Evolutionary conservation across 2,797 vertebrate species (phyloP).

Genomic region (Artibeus jamaicensis): DNA sequence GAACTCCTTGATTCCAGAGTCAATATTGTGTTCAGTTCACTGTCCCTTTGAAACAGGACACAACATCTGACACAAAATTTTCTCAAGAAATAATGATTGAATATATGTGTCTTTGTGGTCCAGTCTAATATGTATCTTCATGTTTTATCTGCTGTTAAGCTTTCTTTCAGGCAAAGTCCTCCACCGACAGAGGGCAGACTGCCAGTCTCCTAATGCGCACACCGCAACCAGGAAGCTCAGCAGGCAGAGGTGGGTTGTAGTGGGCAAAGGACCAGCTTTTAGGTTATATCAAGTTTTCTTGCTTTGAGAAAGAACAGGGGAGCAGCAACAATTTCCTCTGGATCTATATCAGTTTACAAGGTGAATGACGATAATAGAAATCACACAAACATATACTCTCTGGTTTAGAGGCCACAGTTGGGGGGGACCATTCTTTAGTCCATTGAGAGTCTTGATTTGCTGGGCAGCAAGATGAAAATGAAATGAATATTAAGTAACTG

Average conservation of each 20-base stretch:
- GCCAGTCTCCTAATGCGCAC: background rate
- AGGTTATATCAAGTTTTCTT: background rate
- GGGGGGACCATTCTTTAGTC: background rate
- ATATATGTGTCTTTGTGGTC: background rate
- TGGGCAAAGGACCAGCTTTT: background rate
- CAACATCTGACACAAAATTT: background rate
- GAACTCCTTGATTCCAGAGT: background rate
- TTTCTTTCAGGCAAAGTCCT: background rate
- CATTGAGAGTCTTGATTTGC: background rate
- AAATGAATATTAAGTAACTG: background rate
- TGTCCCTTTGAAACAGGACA: background rate
- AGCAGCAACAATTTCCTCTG: background rate
- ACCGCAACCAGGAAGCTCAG: background rate
- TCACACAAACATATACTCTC: background rate
- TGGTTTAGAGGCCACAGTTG: background rate
- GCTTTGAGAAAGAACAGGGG: background rate
- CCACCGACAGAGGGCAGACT: background rate
- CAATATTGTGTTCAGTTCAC: background rate
- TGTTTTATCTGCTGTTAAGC: background rate
- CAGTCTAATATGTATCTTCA: background rate
- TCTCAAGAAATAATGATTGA: constrained; percentile 32
- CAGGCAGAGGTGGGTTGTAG: background rate
- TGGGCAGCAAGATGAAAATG: background rate
- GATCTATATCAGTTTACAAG: background rate
- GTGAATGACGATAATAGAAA: background rate